A percentile compares a stretch with the other conserved stretches of the same genome.
Conservation (phyloP, 2,888 invertebrate genomes). For the Elysia crispata region DNA sequence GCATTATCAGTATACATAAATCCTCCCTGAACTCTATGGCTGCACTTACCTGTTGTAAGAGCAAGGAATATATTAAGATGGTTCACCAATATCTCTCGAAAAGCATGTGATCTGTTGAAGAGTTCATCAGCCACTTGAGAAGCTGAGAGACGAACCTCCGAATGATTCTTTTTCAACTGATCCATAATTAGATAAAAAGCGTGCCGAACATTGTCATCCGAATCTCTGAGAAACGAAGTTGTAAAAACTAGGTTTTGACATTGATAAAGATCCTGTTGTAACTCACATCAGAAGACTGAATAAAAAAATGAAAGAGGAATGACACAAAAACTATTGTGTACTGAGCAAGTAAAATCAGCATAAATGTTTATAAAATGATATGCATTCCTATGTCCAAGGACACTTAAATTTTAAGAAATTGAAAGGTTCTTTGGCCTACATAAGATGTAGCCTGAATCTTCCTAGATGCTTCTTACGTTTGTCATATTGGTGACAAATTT, state of each 20-base stretch:
- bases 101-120: conserved; percentile 79
- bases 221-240: conserved; percentile 67
- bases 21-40: neutral
- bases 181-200: conserved; percentile 77
- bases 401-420: neutral
- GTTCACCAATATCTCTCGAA: conserved; percentile 78
- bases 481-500: neutral
- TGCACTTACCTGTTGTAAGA: conserved; percentile 75
- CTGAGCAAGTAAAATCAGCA: too few species aligned
- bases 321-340: too few species aligned
- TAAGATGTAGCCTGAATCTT: too few species aligned
- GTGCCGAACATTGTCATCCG: conserved; percentile 78
- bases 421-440: too few species aligned
- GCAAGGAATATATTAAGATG: conserved; percentile 79
- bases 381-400: neutral
- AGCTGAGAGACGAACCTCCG: conserved; percentile 80
- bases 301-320: neutral
- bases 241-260: too few species aligned
- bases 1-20: neutral
- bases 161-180: conserved; percentile 79
- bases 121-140: conserved; percentile 80
- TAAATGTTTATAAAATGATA: too few species aligned
- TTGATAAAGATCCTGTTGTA: neutral
- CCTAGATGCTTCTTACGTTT: neutral
- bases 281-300: neutral